Conservation (phyloP, 2,113 vertebrate species). For the Hypocryptadius cinnamomeus region DNA sequence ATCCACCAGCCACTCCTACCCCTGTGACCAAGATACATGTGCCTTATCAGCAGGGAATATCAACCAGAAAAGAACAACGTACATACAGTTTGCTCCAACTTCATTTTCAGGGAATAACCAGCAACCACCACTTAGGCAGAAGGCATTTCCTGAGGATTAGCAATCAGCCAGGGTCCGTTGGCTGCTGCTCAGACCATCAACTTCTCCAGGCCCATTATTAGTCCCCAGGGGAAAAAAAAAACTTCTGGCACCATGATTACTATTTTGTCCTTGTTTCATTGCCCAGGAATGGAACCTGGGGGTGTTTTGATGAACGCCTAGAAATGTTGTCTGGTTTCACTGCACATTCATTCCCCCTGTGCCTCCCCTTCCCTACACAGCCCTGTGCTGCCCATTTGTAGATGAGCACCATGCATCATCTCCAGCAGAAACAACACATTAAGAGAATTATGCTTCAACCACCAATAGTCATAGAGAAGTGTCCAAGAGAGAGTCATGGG, state of each 20-base stretch:
- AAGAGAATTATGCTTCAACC: neutral
- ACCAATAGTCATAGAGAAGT: neutral
- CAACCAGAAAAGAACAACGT: neutral
- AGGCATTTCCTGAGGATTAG: slow-evolving; percentile 60
- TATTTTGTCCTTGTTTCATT: slow-evolving; percentile 15
- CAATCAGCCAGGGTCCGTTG: neutral
- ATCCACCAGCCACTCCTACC: neutral
- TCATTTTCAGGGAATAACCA: slow-evolving; percentile 18
- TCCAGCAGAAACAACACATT: neutral
- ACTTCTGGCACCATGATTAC: neutral
- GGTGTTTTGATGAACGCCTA: neutral
- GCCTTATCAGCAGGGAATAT: neutral
- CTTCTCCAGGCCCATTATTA: slow-evolving; percentile 29
- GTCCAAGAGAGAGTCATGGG: neutral
- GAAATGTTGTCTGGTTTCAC: neutral
- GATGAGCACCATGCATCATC: neutral
- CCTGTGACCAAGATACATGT: neutral
- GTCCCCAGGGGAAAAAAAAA: neutral
- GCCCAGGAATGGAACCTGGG: neutral
- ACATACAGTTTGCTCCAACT: neutral
- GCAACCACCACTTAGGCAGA: slow-evolving; percentile 21
- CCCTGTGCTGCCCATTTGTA: neutral
- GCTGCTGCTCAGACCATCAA: slow-evolving; percentile 23
- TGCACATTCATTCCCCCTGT: neutral
- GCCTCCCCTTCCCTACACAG: neutral